Evolutionary conservation across 2,888 invertebrate genomes (phyloP), one percentile per base, ranked within the genome.

Genomic region (Choristoneura rosaceana): DNA sequence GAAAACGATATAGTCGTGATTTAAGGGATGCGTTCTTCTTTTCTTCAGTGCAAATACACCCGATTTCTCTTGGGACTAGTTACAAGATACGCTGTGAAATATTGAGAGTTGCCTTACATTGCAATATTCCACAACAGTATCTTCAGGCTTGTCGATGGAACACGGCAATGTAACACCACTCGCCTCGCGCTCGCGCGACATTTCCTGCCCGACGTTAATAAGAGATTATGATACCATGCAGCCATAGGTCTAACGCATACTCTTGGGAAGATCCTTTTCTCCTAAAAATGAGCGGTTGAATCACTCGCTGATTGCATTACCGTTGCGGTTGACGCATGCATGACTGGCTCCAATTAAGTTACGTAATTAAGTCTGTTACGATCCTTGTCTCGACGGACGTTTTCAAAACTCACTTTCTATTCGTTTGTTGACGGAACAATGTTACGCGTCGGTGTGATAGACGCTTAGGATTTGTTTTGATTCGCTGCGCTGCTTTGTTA

Each of bases 381-480:
- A 68, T 71, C 71, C 73, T 71, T 68, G 52, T 73, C 59, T 45
- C 61, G 45, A 15, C 68, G 69, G 73, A 59, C 62, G 65, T 66
- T 74, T 73, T 76, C 63, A 74, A 69, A 76, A 63, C 74, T 77
- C 76, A 76, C 80, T 80, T 81, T 81, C 81, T 77, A 80, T 76
- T 78, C 71, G 75, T 55, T 66, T 63, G 55, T 63, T 69, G 50
- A 67, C 59, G n/a, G 60, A 33, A 58, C 60, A 55, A 55, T 17
- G 59, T 59, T 66, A 61, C 65, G 65, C 25, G n/a, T 34, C n/a
- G 63, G 45, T 38, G 64, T 58, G 38, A 62, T 43, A n/a, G 38
- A 41, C 50, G 60, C 25, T 41, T 62, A 38, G 63, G 63, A 63
- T n/a, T 47, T 63, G 63, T 63, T 63, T 47, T 63, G 63, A 63